Percentiles rank a stretch among this genome's conserved stretches.
Evolutionary conservation across 1,140 invertebrate genomes (phyloP).

Genomic region (Cecropterus lyciades): DNA sequence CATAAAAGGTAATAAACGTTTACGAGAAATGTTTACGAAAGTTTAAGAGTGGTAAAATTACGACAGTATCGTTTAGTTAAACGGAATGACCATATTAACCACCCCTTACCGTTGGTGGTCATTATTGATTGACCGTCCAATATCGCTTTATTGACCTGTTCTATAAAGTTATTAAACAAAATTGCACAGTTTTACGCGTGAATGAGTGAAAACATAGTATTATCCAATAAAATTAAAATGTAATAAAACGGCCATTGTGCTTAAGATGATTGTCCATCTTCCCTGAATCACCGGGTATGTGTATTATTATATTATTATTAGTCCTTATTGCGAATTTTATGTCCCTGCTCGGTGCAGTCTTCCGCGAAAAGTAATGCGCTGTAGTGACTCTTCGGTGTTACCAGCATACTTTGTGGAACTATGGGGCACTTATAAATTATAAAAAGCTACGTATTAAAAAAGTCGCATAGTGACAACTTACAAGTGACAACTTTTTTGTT

Average conservation of each 20-base stretch:
- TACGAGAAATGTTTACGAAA: not conserved
- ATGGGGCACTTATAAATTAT: not conserved
- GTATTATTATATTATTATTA: slow-evolving; percentile 66
- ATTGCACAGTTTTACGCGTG: slow-evolving; percentile 42
- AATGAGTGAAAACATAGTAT: slow-evolving; percentile 41
- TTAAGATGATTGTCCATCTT: slow-evolving; percentile 39
- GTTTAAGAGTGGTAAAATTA: not conserved
- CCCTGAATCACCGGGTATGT: slow-evolving; percentile 49
- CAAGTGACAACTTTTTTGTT: no score
- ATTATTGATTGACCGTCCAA: slow-evolving; percentile 16
- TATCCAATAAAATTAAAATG: slow-evolving; percentile 74
- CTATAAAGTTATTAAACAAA: slow-evolving; percentile 58
- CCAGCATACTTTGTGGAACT: slow-evolving; percentile 4
- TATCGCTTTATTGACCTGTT: slow-evolving; percentile 26
- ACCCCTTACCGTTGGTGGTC: slow-evolving; percentile 5
- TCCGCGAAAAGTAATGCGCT: slow-evolving; percentile 52
- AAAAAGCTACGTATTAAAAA: no score
- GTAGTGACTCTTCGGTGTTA: slow-evolving; percentile 20
- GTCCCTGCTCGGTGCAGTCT: slow-evolving; percentile 52
- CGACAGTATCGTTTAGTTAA: slow-evolving; percentile 22
- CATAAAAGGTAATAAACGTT: not conserved
- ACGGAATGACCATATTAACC: slow-evolving; percentile 15
- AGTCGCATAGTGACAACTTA: no score
- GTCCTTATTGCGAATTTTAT: slow-evolving; percentile 58
- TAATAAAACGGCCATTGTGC: slow-evolving; percentile 54